Evolutionary conservation across 2,113 vertebrate genomes (phyloP).

Genomic region (Oncorhynchus mykiss): DNA sequence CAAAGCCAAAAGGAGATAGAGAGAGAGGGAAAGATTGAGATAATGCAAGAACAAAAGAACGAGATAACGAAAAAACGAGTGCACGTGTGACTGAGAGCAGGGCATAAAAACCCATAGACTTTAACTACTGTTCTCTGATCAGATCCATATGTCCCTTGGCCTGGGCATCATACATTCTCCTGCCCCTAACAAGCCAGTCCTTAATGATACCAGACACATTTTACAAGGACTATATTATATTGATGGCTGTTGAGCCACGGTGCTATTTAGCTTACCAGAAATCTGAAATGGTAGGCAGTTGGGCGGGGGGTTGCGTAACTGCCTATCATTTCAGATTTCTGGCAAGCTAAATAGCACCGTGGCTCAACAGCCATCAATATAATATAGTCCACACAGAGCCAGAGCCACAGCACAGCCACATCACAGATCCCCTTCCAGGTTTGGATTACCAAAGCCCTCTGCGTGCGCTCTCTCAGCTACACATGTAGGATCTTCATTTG

Average conservation of each 20-base stretch:
- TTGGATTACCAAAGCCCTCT: not conserved
- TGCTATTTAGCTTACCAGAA: constrained; percentile 71
- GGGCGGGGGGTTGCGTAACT: not conserved
- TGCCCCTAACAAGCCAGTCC: constrained; percentile 45
- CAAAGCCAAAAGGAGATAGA: constrained; percentile 1
- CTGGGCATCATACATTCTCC: constrained; percentile 57
- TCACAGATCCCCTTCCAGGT: not conserved
- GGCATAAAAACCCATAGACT: constrained; percentile 49
- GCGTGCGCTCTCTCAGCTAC: not conserved
- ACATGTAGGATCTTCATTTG: not conserved
- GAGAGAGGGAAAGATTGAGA: constrained; percentile 6
- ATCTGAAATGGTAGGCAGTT: constrained; percentile 65
- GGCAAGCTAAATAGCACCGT: too few species aligned
- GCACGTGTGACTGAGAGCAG: too few species aligned
- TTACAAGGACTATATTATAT: constrained; percentile 61
- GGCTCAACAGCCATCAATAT: too few species aligned
- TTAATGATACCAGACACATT: constrained; percentile 52
- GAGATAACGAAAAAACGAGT: too few species aligned
- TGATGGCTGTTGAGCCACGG: constrained; percentile 69
- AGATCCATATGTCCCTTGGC: constrained; percentile 73
- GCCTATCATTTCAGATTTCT: too few species aligned
- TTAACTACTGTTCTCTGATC: constrained; percentile 79
- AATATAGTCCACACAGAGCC: not conserved
- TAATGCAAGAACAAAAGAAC: constrained; percentile 47
- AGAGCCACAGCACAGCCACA: not conserved